A percentile compares a stretch with the other conserved stretches of the same genome.
Evolutionary conservation across 2,888 invertebrate species (phyloP).

Genomic region (Orthosia gothica): DNA sequence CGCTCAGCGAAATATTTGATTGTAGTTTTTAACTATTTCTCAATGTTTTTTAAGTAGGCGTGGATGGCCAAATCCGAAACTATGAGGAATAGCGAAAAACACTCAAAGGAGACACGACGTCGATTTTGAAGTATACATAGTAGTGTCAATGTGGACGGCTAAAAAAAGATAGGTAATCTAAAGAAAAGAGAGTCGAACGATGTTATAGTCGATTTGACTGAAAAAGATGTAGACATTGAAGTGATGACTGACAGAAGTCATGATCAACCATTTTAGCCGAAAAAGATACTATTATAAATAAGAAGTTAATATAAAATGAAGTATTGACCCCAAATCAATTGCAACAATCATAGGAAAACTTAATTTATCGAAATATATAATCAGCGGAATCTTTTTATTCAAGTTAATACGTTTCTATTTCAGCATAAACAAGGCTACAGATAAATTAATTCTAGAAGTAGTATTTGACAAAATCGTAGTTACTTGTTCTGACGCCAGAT

Average conservation of each 20-base stretch:
- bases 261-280: no score
- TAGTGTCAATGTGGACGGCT: not conserved
- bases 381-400: no score
- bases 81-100: no score
- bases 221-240: not conserved
- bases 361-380: not conserved
- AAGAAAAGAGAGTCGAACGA: not conserved
- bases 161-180: not conserved
- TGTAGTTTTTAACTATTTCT: no score
- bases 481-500: not conserved
- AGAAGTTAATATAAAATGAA: not conserved
- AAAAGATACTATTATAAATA: no score
- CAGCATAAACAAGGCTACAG: constrained; percentile 61
- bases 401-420: constrained; percentile 14
- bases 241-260: not conserved
- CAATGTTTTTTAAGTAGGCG: no score
- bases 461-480: constrained; percentile 45
- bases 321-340: no score
- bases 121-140: no score
- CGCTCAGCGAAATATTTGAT: no score
- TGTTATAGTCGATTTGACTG: not conserved
- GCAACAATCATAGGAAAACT: no score
- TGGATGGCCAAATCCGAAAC: no score
- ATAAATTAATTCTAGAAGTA: constrained; percentile 57
- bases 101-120: no score